Percentiles rank a stretch among this genome's conserved stretches.
Conservation (phyloP, 2,113 vertebrate species). For the Ceyx margarethae region DNA sequence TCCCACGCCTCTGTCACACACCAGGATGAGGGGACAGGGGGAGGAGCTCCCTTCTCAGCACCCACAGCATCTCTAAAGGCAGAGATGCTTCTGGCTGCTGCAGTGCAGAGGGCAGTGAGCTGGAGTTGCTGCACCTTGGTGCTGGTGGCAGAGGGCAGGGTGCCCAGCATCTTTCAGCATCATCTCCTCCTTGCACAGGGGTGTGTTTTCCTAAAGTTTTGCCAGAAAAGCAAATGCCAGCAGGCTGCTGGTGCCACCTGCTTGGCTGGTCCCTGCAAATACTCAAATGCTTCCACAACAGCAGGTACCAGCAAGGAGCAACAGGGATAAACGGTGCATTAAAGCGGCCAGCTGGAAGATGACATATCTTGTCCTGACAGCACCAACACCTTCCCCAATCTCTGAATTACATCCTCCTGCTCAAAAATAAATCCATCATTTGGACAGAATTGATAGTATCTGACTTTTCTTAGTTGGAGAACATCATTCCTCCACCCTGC, state of each 20-base stretch:
- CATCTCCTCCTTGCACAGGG: neutral
- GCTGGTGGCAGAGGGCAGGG: neutral
- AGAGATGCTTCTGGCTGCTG: neutral
- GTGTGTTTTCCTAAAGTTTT: neutral
- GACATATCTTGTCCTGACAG: neutral
- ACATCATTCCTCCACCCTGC: neutral
- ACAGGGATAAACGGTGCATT: neutral
- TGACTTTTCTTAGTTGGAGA: neutral
- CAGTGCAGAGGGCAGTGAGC: accelerated
- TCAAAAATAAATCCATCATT: neutral
- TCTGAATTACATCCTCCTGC: neutral
- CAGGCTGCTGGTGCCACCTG: neutral
- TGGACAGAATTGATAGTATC: neutral
- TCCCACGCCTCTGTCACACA: neutral
- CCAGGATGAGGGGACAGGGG: neutral
- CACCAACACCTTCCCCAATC: neutral
- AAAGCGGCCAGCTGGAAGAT: too few relatives aligned
- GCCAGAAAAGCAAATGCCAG: neutral
- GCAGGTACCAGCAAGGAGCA: neutral
- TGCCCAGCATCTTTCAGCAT: neutral
- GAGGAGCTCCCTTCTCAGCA: neutral
- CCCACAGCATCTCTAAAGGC: neutral
- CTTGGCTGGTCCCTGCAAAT: neutral
- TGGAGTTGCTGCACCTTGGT: neutral
- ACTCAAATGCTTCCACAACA: accelerated